Percentiles rank a stretch among this genome's conserved stretches.
phyloP scores from a whole-genome alignment of 2,113 vertebrate genomes.

The Oryctolagus cuniculus region mOryCun1.1 NC_091440.1:132401001-132401500 shows the following conservation, averaged over 20 bases:
- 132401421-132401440: neutral
- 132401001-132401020: neutral
- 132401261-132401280: conserved; percentile 23
- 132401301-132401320: conserved; percentile 3
- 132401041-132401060: neutral
- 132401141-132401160: conserved; percentile 3
- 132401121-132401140: neutral
- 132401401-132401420: neutral
- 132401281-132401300: neutral
- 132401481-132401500: neutral
- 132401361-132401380: neutral
- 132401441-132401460: neutral
- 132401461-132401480: neutral
- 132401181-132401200: conserved; percentile 19
- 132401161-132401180: conserved; percentile 15
- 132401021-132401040: neutral
- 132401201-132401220: conserved; percentile 32
- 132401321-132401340: neutral
- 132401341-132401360: neutral
- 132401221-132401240: neutral
- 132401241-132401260: conserved; percentile 29
- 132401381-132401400: neutral
- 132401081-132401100: neutral
- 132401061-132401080: neutral
- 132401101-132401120: neutral